Evolutionary conservation across 2,113 vertebrate species (phyloP), one percentile per base, ranked within the genome.

Genomic region (Scalopus aquaticus): DNA sequence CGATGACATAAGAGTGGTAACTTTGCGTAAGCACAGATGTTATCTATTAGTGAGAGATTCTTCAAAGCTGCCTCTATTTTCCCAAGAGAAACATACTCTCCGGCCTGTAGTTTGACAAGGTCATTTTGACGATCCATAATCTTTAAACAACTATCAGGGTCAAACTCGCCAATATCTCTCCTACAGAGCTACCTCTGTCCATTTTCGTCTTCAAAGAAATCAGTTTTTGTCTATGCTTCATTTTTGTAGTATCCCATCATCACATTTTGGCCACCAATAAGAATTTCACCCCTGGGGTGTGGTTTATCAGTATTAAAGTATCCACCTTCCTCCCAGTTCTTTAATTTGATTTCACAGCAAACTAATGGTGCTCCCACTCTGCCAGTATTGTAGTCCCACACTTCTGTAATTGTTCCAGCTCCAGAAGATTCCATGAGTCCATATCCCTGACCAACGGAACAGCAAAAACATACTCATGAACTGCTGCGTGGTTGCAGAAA

Each of bases 401-500:
- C 99, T 95, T 99, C 98, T 0, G 98, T 99, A 88, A 99, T 98
- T 9, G 99, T 99, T 35, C 99, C 99, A 0, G 99, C 99, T 0
- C 99, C 99, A 0, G 98, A 98, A 0, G 99, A 99, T 92, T 99
- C 99, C 0, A 99, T 99, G 76, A 99, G 98, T 49, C 99, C 99
- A 3, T 99, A 99, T 0, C 99, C 99, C 97, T 99, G 99, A 17
- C 99, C 99, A 89, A 99, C 99, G 0, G 99, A 98, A 97, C 99
- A 99, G 96, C 99, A 99, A 88, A 99, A 99, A 67, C 99, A 99
- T 99, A 60, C 99, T 99, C 99, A 99, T 99, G 98, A 99, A 99
- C 37, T 99, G 98, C 92, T 99, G 99, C 0, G 99, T 99, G 30
- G 98, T 97, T 0, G 99, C 99, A 0, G 99, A 99, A 6, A 99